Evolutionary conservation across 2,888 invertebrate genomes (phyloP), one percentile per base, ranked within the genome.

Genomic region (Oxytorus armatus): DNA sequence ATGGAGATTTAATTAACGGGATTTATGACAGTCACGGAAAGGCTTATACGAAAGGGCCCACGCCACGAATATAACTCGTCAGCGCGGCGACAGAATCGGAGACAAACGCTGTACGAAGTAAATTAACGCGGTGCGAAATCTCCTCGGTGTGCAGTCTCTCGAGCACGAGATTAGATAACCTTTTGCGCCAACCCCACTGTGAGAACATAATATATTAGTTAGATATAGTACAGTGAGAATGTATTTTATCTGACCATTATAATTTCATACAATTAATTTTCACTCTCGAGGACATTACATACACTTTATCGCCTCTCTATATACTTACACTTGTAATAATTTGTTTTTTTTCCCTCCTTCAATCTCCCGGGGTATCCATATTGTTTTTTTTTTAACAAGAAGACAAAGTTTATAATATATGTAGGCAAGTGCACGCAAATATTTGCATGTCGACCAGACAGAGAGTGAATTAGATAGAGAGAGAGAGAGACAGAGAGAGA

Each of bases 1-100:
- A 81, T 78, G 73, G 83, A 86, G 87, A 89, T 90, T 89, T 89
- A 88, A 88, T 89, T 88, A 87, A 83, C 82, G 65, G 84, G 86
- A 88, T 88, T 89, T 88, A 88, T 86, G 85, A 83, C 79, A 79
- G 69, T 77, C 81, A 81, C 81, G 82, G n/a, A n/a, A 51, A 80
- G 79, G 79, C 75, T 59, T n/a, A n/a, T n/a, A 74, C 25, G 0
- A 57, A 29, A 8, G 59, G 73, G 47, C 82, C 74, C 78, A 61
- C 66, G 69, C 69, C 25, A 14, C 29, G 29, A 44, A n/a, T 29
- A 69, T 29, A 57, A 74, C 74, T 81, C 79, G 76, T 77, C 83
- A 69, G 55, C 42, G n/a, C 75, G 53, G 66, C 51, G 68, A 69
- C 70, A 80, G 66, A 74, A 74, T 61, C 68, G 42, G 21, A 39